These are phyloP conservation scores for Maconellicoccus hirsutus DNA, from an alignment of 1,140 invertebrate species.

Conservation along the genomic window DNA sequence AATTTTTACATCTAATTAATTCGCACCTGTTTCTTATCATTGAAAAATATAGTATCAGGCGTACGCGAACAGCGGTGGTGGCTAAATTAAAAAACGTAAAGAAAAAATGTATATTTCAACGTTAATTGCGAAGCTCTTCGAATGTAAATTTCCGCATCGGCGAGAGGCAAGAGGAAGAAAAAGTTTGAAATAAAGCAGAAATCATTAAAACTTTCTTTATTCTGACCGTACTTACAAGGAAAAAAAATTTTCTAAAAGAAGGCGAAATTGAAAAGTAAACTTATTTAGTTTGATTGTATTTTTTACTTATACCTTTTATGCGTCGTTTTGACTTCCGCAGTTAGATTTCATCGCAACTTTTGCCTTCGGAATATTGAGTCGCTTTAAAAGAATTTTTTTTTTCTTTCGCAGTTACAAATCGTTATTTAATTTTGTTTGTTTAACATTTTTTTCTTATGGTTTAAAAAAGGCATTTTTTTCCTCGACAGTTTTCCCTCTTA, in stretches of 20 bases:
- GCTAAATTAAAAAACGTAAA: neutral
- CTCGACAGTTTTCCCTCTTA: too few species aligned
- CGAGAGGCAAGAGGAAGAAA: neutral
- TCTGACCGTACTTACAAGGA: neutral
- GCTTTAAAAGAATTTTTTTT: neutral
- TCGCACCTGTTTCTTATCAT: constrained; percentile 7
- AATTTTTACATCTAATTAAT: constrained; percentile 10
- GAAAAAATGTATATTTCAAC: neutral
- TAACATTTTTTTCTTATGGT: too few species aligned
- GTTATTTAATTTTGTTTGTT: neutral
- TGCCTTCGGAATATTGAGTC: neutral
- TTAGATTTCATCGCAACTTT: neutral
- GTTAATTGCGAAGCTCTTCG: constrained; percentile 2
- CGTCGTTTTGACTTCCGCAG: neutral
- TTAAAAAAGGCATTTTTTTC: too few species aligned
- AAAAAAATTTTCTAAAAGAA: neutral
- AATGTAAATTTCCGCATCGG: neutral
- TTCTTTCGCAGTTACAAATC: neutral
- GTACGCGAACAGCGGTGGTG: neutral
- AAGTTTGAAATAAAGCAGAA: neutral
- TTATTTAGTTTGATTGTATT: constrained; percentile 10
- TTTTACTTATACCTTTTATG: neutral
- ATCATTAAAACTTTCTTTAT: constrained; percentile 10
- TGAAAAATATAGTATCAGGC: neutral
- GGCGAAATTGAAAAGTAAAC: constrained; percentile 3